phyloP scores from a whole-genome alignment of 2,113 vertebrate genomes.

The Cyprinodon brontotheroides region DNA sequence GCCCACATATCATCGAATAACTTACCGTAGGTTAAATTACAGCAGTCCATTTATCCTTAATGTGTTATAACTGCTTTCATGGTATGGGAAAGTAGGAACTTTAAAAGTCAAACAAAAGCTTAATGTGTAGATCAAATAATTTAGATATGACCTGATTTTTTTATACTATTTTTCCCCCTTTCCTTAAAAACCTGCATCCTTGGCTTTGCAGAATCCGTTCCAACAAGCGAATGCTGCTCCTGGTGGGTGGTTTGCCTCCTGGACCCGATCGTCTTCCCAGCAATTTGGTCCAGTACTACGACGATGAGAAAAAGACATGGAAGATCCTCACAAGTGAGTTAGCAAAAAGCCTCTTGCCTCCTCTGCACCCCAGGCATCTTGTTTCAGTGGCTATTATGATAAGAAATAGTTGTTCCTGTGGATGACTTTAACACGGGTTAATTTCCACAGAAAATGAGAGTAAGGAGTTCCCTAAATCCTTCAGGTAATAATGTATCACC shows the following conservation, averaged over 20 bases:
- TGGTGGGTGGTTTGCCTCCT: conserved; percentile 97
- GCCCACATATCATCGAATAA: conserved; percentile 17
- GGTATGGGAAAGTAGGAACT: conserved; percentile 8
- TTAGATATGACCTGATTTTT: conserved; percentile 17
- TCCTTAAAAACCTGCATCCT: conserved; percentile 40
- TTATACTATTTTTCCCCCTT: conserved; percentile 32
- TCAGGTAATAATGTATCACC: conserved; percentile 98
- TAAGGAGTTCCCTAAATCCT: conserved; percentile 82
- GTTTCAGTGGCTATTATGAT: conserved; percentile 61
- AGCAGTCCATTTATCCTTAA: conserved; percentile 18
- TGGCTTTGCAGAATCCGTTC: conserved; percentile 93
- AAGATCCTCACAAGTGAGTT: conserved; percentile 99
- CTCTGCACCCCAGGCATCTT: conserved; percentile 49
- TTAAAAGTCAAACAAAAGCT: conserved; percentile 5
- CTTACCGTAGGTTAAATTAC: conserved; percentile 22
- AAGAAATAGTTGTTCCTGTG: conserved; percentile 67
- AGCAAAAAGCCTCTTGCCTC: conserved; percentile 42
- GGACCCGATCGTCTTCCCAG: conserved; percentile 98
- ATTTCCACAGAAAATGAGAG: conserved; percentile 69
- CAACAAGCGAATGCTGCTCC: conserved; percentile 97
- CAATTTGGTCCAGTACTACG: conserved; percentile 99
- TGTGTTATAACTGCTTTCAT: conserved; percentile 27
- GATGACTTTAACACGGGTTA: conserved; percentile 72
- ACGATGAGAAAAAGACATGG: conserved; percentile 99
- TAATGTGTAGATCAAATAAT: conserved; percentile 9